Percentiles rank a stretch among this genome's conserved stretches.
Conservation (phyloP, 2,888 invertebrate species). For the Pammene fasciana region DNA sequence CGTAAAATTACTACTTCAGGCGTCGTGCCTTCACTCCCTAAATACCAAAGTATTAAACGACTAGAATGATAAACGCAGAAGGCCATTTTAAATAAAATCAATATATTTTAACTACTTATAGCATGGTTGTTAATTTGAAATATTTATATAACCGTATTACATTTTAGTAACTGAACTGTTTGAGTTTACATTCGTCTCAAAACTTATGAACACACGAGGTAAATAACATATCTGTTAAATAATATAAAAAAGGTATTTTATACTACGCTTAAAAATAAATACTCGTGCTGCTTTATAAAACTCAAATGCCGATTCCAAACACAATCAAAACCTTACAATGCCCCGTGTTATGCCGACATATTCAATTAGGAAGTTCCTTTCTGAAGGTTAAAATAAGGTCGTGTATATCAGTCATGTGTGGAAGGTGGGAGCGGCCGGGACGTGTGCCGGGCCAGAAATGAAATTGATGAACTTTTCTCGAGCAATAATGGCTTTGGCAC, state of each 20-base stretch:
- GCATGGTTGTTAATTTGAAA: no score
- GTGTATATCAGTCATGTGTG: slow-evolving; percentile 45
- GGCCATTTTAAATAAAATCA: no score
- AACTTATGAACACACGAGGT: no score
- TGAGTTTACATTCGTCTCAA: no score
- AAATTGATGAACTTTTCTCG: slow-evolving; percentile 84
- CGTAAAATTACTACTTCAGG: no score
- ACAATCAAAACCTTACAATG: slow-evolving; percentile 27
- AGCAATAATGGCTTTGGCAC: slow-evolving; percentile 84
- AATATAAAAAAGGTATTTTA: neutral
- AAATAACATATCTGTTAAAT: no score
- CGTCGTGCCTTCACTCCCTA: no score
- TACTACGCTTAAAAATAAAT: neutral
- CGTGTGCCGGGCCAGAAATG: slow-evolving; percentile 67
- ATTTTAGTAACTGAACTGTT: no score
- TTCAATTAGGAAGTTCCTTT: slow-evolving; percentile 31
- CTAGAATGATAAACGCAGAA: no score
- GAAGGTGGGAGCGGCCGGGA: slow-evolving; percentile 47
- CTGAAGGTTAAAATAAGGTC: slow-evolving; percentile 34
- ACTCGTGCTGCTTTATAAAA: neutral
- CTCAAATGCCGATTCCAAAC: slow-evolving; percentile 6
- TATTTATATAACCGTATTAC: no score
- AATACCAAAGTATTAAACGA: no score
- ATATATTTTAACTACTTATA: no score
- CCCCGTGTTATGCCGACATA: slow-evolving; percentile 20